Evolutionary conservation across 1,140 invertebrate species (phyloP).

Genomic region (Drosophila cardini): DNA sequence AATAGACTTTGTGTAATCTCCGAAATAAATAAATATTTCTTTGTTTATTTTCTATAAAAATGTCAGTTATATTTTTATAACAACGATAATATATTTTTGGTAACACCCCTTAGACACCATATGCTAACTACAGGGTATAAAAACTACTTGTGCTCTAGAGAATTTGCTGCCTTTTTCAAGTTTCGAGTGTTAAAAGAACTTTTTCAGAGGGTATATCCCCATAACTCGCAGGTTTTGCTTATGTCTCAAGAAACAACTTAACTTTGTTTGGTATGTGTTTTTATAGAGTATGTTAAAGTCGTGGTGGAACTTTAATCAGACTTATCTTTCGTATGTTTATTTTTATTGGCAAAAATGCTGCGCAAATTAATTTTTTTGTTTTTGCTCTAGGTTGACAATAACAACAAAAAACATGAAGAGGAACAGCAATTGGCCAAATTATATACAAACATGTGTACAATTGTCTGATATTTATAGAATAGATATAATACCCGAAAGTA

Average conservation of each 20-base stretch:
- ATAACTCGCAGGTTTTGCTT: neutral
- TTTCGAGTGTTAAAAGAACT: slow-evolving; percentile 6
- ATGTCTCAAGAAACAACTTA: neutral
- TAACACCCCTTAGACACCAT: neutral
- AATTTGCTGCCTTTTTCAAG: slow-evolving; percentile 5
- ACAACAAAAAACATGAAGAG: neutral
- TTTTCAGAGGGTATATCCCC: neutral
- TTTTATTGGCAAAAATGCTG: slow-evolving; percentile 53
- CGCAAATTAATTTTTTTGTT: slow-evolving; percentile 54
- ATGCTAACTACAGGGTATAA: neutral
- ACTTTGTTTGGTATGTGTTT: neutral
- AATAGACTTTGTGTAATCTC: no score
- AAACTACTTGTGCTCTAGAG: slow-evolving; percentile 12
- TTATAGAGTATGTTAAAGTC: slow-evolving; percentile 35
- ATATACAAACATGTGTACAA: slow-evolving; percentile 21
- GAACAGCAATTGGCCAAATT: slow-evolving; percentile 12
- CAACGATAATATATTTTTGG: neutral
- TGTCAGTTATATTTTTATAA: no score
- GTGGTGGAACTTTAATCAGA: neutral
- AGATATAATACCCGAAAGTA: neutral
- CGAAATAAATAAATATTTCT: no score
- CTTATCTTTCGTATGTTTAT: slow-evolving; percentile 29
- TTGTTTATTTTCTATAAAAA: no score
- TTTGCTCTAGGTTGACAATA: slow-evolving; percentile 23
- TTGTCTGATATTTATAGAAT: slow-evolving; percentile 13